These are phyloP conservation scores for Bufo gargarizans DNA, from an alignment of 2,113 vertebrate species.

Conservation along the genomic window DNA sequence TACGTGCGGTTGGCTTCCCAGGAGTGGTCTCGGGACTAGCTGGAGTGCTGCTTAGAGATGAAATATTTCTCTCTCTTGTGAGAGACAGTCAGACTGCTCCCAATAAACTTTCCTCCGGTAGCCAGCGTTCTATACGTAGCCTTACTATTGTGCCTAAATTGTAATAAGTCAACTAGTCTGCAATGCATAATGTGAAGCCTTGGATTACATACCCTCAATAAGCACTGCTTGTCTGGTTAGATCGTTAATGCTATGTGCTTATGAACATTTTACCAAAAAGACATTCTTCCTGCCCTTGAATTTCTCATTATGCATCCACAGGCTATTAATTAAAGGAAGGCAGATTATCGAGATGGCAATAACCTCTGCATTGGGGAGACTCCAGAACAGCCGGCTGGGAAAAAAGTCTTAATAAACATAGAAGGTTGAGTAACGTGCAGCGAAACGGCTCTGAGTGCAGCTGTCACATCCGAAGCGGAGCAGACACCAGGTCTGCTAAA, in stretches of 20 bases:
- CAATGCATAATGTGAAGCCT: neutral
- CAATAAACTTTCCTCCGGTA: neutral
- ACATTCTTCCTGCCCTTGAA: neutral
- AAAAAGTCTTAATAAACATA: conserved; percentile 48
- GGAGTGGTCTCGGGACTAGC: neutral
- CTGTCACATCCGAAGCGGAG: conserved; percentile 66
- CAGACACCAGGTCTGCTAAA: conserved; percentile 50
- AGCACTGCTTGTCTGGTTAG: neutral
- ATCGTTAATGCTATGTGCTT: neutral
- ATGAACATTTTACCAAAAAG: neutral
- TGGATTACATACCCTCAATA: neutral
- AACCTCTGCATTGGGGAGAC: conserved; percentile 35
- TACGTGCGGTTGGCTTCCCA: neutral
- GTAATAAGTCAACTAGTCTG: neutral
- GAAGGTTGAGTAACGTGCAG: conserved; percentile 59
- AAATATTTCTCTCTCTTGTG: neutral
- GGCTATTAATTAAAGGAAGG: conserved; percentile 71
- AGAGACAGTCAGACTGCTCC: neutral
- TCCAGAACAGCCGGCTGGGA: conserved; percentile 44
- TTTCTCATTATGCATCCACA: conserved; percentile 43
- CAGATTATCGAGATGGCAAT: conserved; percentile 57
- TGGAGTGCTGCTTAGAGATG: neutral
- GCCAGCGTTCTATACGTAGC: neutral
- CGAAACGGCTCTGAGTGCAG: conserved; percentile 62
- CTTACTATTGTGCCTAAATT: neutral